Percentiles rank a stretch among this genome's conserved stretches.
Conservation (phyloP, 2,113 vertebrate species). For the Bungarus multicinctus region DNA sequence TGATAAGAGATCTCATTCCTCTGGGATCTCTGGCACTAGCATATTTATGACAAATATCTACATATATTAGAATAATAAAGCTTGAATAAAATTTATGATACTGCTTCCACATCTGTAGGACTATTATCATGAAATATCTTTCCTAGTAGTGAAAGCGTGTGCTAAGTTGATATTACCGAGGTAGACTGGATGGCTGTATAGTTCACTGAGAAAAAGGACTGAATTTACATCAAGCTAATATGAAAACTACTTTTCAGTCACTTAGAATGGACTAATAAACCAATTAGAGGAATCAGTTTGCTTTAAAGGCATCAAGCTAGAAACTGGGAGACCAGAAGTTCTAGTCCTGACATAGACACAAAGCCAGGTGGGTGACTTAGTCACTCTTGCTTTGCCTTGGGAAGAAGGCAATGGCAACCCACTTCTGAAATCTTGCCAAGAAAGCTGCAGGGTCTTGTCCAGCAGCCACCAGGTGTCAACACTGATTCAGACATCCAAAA, state of each 20-base stretch:
- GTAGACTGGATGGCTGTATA: not conserved
- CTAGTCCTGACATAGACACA: not conserved
- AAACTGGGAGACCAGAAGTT: not conserved
- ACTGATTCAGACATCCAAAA: not conserved
- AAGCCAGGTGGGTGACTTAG: not conserved
- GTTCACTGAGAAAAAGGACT: not conserved
- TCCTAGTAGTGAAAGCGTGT: not conserved
- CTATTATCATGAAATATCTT: not conserved
- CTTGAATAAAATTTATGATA: not conserved
- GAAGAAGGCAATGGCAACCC: not conserved
- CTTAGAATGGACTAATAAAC: not conserved
- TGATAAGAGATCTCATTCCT: not conserved
- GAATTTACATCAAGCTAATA: not conserved
- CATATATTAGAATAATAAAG: not conserved
- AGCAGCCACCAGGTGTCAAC: not conserved
- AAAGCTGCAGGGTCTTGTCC: not conserved
- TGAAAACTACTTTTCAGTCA: not conserved
- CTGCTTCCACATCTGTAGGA: not conserved
- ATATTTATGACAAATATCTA: not conserved
- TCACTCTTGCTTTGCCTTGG: not conserved
- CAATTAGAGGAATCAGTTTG: not conserved
- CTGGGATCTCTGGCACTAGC: not conserved
- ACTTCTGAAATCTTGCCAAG: not conserved
- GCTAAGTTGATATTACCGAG: not conserved
- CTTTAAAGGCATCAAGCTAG: not conserved